These are phyloP conservation scores for Hiodon tergisus DNA, from an alignment of 2,113 vertebrate species.

Conservation along the genomic window DNA sequence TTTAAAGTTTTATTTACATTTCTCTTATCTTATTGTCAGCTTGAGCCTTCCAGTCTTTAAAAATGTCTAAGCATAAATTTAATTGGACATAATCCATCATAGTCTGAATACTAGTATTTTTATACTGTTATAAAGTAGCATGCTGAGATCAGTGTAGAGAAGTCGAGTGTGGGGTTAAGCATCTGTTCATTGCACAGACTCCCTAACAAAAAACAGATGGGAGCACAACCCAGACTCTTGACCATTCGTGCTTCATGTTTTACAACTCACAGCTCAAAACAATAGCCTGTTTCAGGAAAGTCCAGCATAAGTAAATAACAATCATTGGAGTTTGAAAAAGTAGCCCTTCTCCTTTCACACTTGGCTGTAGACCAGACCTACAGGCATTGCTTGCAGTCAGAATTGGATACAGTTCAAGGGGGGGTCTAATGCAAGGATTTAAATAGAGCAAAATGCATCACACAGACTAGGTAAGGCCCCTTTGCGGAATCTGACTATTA, in stretches of 20 bases:
- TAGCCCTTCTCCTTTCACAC: constrained; percentile 31
- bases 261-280: constrained; percentile 31
- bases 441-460: not conserved
- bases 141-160: not conserved
- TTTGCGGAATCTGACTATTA: no score
- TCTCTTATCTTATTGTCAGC: no score
- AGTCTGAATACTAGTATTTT: no score
- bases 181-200: constrained; percentile 44
- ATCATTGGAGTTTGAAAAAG: constrained; percentile 13
- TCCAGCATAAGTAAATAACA: constrained; percentile 41
- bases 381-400: constrained; percentile 30
- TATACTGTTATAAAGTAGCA: not conserved
- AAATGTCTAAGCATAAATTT: no score
- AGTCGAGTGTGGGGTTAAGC: constrained; percentile 21
- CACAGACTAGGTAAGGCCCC: no score
- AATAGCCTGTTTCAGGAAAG: constrained; percentile 43
- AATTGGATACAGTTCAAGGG: constrained; percentile 27
- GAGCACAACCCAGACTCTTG: constrained; percentile 46
- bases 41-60: no score
- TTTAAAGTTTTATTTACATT: no score
- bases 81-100: no score
- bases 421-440: constrained; percentile 1
- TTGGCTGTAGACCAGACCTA: constrained; percentile 32
- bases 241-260: no score
- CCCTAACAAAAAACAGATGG: constrained; percentile 62